phyloP scores from a whole-genome alignment of 2,888 invertebrate genomes.

The Tenthredo livida region DNA sequence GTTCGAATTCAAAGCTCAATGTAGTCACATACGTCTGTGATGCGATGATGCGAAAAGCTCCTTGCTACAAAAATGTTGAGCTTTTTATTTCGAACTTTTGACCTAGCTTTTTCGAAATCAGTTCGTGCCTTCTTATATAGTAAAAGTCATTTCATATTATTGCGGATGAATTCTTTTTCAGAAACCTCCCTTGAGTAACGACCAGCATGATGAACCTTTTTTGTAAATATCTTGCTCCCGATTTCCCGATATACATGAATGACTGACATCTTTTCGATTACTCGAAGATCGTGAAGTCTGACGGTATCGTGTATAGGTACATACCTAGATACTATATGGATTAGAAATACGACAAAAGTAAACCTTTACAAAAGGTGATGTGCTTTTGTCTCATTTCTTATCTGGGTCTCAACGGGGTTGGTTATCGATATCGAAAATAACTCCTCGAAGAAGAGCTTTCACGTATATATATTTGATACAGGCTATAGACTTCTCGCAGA shows the following conservation, averaged over 20 bases:
- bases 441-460: background rate
- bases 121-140: too few relatives aligned
- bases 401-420: background rate
- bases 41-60: too few relatives aligned
- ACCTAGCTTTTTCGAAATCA: too few relatives aligned
- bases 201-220: background rate
- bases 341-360: background rate
- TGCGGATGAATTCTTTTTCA: too few relatives aligned
- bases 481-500: background rate
- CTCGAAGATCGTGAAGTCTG: background rate
- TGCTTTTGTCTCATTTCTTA: background rate
- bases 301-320: background rate
- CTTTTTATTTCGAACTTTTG: too few relatives aligned
- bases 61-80: too few relatives aligned
- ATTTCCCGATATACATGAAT: background rate
- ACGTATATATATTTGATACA: background rate
- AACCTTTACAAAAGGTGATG: background rate
- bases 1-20: background rate
- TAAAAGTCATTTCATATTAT: too few relatives aligned
- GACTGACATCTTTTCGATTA: constrained; percentile 4
- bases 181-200: background rate
- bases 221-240: background rate
- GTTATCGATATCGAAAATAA: background rate
- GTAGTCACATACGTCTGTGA: too few relatives aligned
- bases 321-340: background rate